These are phyloP conservation scores for Lasioglossum pauxillum DNA, from an alignment of 2,888 invertebrate species.

Conservation along the genomic window DNA sequence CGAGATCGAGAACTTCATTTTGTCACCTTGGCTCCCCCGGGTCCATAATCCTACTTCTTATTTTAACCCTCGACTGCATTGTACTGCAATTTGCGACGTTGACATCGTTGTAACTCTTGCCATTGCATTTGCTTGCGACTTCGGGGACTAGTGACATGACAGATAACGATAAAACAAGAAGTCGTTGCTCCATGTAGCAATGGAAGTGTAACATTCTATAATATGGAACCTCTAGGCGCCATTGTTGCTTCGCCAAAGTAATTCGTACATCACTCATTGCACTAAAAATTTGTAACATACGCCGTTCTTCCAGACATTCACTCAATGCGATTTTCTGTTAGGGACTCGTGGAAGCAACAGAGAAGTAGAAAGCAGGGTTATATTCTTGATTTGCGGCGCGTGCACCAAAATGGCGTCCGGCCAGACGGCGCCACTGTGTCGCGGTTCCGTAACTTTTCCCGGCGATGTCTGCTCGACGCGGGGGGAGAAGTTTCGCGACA, in stretches of 20 bases:
- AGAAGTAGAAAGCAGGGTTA: not conserved
- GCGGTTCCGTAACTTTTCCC: not conserved
- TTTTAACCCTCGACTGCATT: not conserved
- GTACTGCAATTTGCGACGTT: too few relatives aligned
- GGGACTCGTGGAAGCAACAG: not conserved
- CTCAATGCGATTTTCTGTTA: not conserved
- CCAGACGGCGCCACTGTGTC: not conserved
- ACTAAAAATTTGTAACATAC: too few relatives aligned
- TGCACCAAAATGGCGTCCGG: not conserved
- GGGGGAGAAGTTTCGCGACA: constrained; percentile 1
- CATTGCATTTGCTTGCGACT: too few relatives aligned
- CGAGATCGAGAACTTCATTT: not conserved
- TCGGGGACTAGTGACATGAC: too few relatives aligned
- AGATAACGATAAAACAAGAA: too few relatives aligned
- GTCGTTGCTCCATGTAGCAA: too few relatives aligned
- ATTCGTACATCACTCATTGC: too few relatives aligned
- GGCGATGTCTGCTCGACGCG: not conserved
- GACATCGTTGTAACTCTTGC: too few relatives aligned
- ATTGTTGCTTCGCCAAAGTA: too few relatives aligned
- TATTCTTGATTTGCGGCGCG: not conserved
- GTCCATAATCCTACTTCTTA: not conserved
- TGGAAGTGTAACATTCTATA: too few relatives aligned
- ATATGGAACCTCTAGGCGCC: too few relatives aligned
- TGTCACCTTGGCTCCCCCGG: not conserved
- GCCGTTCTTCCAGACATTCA: too few relatives aligned